phyloP scores from a whole-genome alignment of 1,140 invertebrate species.

The Idris sp. region DNA sequence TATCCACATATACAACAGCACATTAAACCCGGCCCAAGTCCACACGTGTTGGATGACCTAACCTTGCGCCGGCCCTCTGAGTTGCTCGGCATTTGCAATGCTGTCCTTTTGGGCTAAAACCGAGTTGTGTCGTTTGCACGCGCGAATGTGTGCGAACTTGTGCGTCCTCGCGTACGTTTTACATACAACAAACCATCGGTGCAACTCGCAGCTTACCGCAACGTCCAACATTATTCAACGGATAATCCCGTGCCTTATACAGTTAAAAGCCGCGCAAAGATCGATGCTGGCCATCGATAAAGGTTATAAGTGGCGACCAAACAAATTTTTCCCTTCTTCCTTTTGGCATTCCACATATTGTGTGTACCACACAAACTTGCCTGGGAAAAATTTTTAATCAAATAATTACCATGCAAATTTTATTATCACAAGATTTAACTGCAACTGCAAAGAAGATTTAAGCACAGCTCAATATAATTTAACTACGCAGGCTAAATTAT shows the following conservation, averaged over 20 bases:
- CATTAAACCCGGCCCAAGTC: slow-evolving; percentile 70
- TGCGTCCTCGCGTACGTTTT: slow-evolving; percentile 58
- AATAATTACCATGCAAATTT: too few relatives aligned
- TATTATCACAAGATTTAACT: too few relatives aligned
- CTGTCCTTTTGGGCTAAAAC: slow-evolving; percentile 62
- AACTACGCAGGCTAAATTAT: too few relatives aligned
- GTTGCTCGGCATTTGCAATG: slow-evolving; percentile 30
- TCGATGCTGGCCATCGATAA: slow-evolving; percentile 63
- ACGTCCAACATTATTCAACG: slow-evolving; percentile 71
- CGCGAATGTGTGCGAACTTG: slow-evolving; percentile 50
- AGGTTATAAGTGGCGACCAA: slow-evolving; percentile 21
- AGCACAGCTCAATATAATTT: too few relatives aligned
- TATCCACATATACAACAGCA: slow-evolving; percentile 72
- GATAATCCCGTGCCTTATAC: slow-evolving; percentile 75
- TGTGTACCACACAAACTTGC: too few relatives aligned
- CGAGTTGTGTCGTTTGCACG: slow-evolving; percentile 48
- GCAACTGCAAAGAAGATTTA: too few relatives aligned
- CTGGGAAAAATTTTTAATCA: background rate
- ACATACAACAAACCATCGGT: slow-evolving; percentile 39
- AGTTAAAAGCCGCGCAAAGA: slow-evolving; percentile 67
- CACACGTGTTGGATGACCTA: slow-evolving; percentile 58
- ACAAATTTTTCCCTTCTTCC: background rate
- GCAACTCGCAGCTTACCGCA: slow-evolving; percentile 66
- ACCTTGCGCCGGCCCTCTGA: slow-evolving; percentile 44
- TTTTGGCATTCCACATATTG: too few relatives aligned